Percentiles rank a stretch among this genome's conserved stretches.
These are phyloP conservation scores for Sanderia malayensis DNA, from an alignment of 30 jellyfish, hydroid and myxozoan species.

Conservation along the genomic window DNA sequence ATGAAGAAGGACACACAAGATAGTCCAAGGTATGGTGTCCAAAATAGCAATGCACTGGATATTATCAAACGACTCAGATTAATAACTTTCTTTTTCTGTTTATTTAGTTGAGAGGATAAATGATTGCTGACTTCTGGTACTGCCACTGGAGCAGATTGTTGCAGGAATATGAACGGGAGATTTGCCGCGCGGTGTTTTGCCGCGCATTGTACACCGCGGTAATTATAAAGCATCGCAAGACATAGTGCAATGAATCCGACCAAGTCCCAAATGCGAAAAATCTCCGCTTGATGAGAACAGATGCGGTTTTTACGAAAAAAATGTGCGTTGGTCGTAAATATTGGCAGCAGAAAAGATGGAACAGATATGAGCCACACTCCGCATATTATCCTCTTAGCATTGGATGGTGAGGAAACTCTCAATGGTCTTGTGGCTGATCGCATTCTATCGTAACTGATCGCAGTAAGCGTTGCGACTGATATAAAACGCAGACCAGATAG, in stretches of 20 bases:
- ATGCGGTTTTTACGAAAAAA: slow-evolving; percentile 30
- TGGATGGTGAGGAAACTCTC: slow-evolving; percentile 17
- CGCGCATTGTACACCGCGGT: slow-evolving; percentile 42
- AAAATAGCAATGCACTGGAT: slow-evolving; percentile 34
- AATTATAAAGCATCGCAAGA: slow-evolving; percentile 33
- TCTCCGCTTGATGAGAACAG: slow-evolving; percentile 8
- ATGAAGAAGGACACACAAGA: slow-evolving; percentile 41
- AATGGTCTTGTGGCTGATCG: slow-evolving; percentile 55
- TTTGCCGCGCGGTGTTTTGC: slow-evolving; percentile 34
- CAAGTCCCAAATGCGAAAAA: slow-evolving; percentile 25
- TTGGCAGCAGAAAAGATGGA: slow-evolving; percentile 37
- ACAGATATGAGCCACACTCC: slow-evolving; percentile 25
- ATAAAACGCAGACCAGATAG: slow-evolving; percentile 65
- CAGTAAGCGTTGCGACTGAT: slow-evolving; percentile 51
- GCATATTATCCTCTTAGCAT: slow-evolving; percentile 9
- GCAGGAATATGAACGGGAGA: slow-evolving; percentile 30
- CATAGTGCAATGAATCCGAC: slow-evolving; percentile 23
- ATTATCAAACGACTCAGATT: slow-evolving; percentile 43
- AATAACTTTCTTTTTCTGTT: slow-evolving; percentile 40
- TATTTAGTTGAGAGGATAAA: slow-evolving; percentile 39
- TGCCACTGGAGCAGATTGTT: slow-evolving; percentile 23
- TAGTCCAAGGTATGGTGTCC: slow-evolving; percentile 54
- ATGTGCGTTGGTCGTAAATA: slow-evolving; percentile 11
- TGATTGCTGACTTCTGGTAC: slow-evolving; percentile 40
- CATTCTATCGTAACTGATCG: slow-evolving; percentile 57